These are phyloP conservation scores for Phalacrocorax aristotelis DNA, from an alignment of 2,113 vertebrate genomes.

Conservation along the genomic window DNA sequence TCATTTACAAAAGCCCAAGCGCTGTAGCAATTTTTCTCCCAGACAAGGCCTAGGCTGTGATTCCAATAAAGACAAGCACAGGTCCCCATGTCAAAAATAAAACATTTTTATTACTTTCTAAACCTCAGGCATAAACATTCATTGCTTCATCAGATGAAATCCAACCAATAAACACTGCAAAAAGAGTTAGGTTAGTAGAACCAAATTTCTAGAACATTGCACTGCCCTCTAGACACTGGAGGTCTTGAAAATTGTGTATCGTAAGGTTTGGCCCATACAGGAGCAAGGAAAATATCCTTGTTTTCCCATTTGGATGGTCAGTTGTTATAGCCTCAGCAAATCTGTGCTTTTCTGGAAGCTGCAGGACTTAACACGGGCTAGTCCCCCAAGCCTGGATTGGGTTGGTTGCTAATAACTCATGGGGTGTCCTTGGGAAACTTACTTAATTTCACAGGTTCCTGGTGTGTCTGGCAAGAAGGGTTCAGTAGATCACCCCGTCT, in stretches of 20 bases:
- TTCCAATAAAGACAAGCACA: slow-evolving; percentile 53
- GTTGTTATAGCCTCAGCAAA: background rate
- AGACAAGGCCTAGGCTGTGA: slow-evolving; percentile 7
- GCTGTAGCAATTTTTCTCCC: background rate
- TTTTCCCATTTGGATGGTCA: background rate
- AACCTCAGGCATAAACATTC: slow-evolving; percentile 44
- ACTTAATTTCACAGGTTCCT: background rate
- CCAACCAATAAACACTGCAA: slow-evolving; percentile 10
- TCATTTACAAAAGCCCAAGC: background rate
- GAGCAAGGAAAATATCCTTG: background rate
- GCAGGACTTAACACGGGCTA: background rate
- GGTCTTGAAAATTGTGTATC: background rate
- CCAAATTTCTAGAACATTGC: background rate
- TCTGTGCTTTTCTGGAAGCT: background rate
- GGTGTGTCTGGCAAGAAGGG: background rate
- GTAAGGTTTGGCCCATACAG: background rate
- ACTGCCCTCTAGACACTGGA: background rate
- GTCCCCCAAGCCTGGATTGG: background rate
- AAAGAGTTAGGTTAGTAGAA: slow-evolving; percentile 36
- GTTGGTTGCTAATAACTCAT: background rate
- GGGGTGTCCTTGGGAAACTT: background rate
- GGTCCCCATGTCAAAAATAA: slow-evolving; percentile 34
- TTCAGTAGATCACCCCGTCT: background rate
- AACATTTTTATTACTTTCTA: slow-evolving; percentile 61
- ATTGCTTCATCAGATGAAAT: slow-evolving; percentile 33